These are phyloP conservation scores for Pterostichus madidus DNA, from an alignment of 2,888 invertebrate species.

Conservation along the genomic window DNA sequence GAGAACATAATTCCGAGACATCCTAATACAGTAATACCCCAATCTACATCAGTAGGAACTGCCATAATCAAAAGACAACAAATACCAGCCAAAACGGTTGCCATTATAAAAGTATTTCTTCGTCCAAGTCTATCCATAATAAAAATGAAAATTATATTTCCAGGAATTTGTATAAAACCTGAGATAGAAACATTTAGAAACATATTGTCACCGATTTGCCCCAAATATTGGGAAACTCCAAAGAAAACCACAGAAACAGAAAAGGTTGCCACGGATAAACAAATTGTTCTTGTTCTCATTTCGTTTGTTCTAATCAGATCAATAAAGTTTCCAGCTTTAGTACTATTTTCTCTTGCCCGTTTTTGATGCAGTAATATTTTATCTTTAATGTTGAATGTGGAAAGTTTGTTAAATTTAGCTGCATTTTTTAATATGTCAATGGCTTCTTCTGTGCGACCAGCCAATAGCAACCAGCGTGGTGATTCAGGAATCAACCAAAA, in stretches of 20 bases:
- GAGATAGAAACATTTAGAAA: conserved; percentile 92
- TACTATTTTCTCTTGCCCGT: not conserved
- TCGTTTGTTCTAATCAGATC: conserved; percentile 86
- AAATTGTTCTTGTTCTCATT: conserved; percentile 85
- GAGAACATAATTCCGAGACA: conserved; percentile 87
- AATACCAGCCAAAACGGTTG: conserved; percentile 82
- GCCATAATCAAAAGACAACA: conserved; percentile 83
- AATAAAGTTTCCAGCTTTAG: conserved; percentile 75
- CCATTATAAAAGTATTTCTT: conserved; percentile 82
- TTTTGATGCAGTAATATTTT: conserved; percentile 60
- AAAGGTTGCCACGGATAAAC: conserved; percentile 89
- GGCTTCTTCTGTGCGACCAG: conserved; percentile 82
- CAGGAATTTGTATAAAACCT: conserved; percentile 84
- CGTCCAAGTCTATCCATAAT: conserved; percentile 82
- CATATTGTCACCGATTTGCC: conserved; percentile 86
- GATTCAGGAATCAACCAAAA: conserved; percentile 88
- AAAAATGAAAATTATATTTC: conserved; percentile 79
- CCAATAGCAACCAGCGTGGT: conserved; percentile 87
- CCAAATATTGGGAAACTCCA: conserved; percentile 91
- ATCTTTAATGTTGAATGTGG: conserved; percentile 71
- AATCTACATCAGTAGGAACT: conserved; percentile 72
- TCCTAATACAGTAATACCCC: conserved; percentile 74
- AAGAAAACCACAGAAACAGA: conserved; percentile 93
- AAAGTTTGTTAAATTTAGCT: conserved; percentile 78
- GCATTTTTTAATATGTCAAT: conserved; percentile 81